These are phyloP conservation scores for Parasteatoda tepidariorum DNA, from an alignment of 1,140 invertebrate species.

Conservation along the genomic window DNA sequence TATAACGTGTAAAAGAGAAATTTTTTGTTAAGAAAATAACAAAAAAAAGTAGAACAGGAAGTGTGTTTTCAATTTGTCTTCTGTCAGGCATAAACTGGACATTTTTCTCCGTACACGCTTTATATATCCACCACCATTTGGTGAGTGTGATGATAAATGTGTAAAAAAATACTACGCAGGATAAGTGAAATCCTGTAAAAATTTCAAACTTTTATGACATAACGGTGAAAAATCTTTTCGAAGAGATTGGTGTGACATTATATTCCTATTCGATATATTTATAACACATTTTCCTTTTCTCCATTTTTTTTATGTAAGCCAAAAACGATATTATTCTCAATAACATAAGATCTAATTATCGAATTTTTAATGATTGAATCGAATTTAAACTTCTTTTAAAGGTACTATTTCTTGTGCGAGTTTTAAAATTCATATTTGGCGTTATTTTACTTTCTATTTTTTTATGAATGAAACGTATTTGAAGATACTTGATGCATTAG, in stretches of 20 bases:
- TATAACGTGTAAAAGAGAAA: neutral
- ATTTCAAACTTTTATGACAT: neutral
- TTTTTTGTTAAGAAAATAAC: neutral
- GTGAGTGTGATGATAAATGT: constrained; percentile 37
- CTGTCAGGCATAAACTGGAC: constrained; percentile 52
- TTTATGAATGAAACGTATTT: no score
- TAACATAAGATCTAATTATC: no score
- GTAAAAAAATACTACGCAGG: neutral
- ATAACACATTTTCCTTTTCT: neutral
- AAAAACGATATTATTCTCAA: no score
- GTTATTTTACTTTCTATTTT: no score
- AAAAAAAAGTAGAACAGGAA: constrained; percentile 9
- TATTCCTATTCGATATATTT: neutral
- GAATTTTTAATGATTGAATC: no score
- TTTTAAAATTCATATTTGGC: no score
- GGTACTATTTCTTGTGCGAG: no score
- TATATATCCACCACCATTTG: constrained; percentile 37
- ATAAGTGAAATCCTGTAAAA: constrained; percentile 16
- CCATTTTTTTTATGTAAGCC: no score
- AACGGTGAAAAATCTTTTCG: neutral
- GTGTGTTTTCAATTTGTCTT: constrained; percentile 52
- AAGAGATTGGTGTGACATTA: no score
- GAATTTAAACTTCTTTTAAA: no score
- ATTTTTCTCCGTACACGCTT: constrained; percentile 32
- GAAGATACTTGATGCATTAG: no score